These are phyloP conservation scores for Trichopoda pennipes DNA, from an alignment of 2,888 invertebrate species.

Conservation along the genomic window DNA sequence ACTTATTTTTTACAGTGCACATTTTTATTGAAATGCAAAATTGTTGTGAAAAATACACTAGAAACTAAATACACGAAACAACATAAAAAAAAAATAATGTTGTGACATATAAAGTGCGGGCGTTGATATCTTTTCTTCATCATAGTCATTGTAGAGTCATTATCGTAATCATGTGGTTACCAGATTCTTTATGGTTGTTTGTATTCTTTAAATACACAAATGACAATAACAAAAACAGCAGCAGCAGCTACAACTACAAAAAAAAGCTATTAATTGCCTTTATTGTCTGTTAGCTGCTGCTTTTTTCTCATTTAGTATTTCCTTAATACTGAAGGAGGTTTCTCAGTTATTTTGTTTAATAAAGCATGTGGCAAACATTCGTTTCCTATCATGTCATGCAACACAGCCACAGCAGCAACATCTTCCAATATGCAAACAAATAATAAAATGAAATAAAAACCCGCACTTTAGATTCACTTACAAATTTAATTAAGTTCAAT, in stretches of 20 bases:
- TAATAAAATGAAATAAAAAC: conserved; percentile 65
- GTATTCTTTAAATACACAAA: conserved; percentile 63
- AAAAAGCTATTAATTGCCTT: conserved; percentile 67
- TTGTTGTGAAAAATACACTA: neutral
- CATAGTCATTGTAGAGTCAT: conserved; percentile 59
- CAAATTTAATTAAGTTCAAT: conserved; percentile 81
- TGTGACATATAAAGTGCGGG: conserved; percentile 69
- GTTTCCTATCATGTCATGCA: conserved; percentile 53
- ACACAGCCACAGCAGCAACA: conserved; percentile 42
- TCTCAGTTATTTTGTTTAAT: conserved; percentile 60
- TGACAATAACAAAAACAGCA: conserved; percentile 32
- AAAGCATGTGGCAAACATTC: conserved; percentile 68
- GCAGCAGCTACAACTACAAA: no score
- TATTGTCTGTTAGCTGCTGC: conserved; percentile 63
- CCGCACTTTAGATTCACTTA: conserved; percentile 81
- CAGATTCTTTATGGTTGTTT: conserved; percentile 68
- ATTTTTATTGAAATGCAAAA: conserved; percentile 45
- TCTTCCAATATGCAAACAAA: conserved; percentile 51
- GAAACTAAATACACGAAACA: conserved; percentile 11
- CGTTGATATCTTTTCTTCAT: conserved; percentile 68
- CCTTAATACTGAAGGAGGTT: conserved; percentile 65
- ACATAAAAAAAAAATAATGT: conserved; percentile 52
- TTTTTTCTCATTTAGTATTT: conserved; percentile 35
- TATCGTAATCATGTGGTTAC: conserved; percentile 67
- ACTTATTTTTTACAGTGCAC: conserved; percentile 12